A percentile compares a stretch with the other conserved stretches of the same genome.
Conservation (phyloP, 2,113 vertebrate species). For the Artemisiospiza belli region DNA sequence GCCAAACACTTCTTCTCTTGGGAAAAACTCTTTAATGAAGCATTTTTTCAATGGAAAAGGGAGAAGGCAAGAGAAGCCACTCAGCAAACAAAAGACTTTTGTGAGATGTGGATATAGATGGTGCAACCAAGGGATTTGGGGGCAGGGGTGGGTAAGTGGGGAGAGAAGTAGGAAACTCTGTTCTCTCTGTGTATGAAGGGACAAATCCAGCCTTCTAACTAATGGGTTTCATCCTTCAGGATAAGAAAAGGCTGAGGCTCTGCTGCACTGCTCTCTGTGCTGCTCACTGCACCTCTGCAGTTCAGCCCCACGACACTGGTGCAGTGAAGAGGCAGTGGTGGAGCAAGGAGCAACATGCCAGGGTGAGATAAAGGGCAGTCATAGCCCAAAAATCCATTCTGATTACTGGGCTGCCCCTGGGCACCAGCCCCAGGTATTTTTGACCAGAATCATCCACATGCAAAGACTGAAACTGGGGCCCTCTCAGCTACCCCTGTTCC, state of each 20-base stretch:
- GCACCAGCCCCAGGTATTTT: background rate
- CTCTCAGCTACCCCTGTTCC: background rate
- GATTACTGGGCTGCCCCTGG: background rate
- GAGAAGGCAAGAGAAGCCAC: background rate
- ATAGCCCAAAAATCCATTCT: background rate
- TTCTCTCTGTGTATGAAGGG: background rate
- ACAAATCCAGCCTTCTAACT: background rate
- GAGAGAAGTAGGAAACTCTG: background rate
- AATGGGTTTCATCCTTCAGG: background rate
- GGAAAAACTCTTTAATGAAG: background rate
- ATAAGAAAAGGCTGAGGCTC: background rate
- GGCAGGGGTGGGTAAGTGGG: background rate
- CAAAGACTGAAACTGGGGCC: background rate
- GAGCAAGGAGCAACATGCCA: background rate
- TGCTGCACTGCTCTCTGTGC: background rate
- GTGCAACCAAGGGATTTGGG: background rate
- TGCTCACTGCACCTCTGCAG: background rate
- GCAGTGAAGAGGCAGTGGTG: background rate
- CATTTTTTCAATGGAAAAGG: background rate
- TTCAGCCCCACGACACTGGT: background rate
- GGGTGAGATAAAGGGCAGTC: background rate
- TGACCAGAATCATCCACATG: background rate
- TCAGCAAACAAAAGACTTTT: background rate
- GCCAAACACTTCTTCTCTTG: background rate
- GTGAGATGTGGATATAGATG: background rate